These are phyloP conservation scores for Pangasius macronema DNA, from an alignment of 2,797 vertebrate species.

Conservation along the genomic window DNA sequence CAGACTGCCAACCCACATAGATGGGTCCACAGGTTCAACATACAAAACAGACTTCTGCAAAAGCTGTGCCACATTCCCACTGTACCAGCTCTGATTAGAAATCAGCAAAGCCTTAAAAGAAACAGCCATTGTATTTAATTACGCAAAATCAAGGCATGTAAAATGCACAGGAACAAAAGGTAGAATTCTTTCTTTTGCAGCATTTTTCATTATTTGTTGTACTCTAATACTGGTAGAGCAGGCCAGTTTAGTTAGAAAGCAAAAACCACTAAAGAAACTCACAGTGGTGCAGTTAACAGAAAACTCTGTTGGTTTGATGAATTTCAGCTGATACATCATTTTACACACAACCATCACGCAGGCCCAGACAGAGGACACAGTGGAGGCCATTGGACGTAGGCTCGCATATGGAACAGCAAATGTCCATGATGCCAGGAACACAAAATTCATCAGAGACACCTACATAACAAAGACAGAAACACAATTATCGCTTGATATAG, in stretches of 20 bases:
- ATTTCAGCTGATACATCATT: conserved; percentile 83
- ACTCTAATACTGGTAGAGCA: background rate
- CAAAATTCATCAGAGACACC: conserved; percentile 80
- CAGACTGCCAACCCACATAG: conserved; percentile 70
- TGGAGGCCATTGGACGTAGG: conserved; percentile 69
- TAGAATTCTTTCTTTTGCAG: background rate
- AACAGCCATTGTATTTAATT: background rate
- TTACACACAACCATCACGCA: conserved; percentile 78
- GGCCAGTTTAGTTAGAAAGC: background rate
- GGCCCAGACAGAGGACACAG: conserved; percentile 76
- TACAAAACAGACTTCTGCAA: conserved; percentile 66
- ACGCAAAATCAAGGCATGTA: background rate
- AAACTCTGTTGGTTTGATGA: conserved; percentile 72
- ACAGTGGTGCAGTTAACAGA: conserved; percentile 80
- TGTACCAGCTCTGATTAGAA: conserved; percentile 62
- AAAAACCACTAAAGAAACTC: conserved; percentile 50
- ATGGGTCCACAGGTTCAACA: conserved; percentile 66
- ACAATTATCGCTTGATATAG: background rate
- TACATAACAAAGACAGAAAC: conserved; percentile 46
- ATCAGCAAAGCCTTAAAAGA: conserved; percentile 59
- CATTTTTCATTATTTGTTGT: background rate
- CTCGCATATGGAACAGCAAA: conserved; percentile 74
- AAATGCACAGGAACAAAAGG: background rate
- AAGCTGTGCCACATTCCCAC: conserved; percentile 68
- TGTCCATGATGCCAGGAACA: conserved; percentile 77